Base-by-base conservation (phyloP, 2,888 invertebrate species). In the Eilema caniola region DNA sequence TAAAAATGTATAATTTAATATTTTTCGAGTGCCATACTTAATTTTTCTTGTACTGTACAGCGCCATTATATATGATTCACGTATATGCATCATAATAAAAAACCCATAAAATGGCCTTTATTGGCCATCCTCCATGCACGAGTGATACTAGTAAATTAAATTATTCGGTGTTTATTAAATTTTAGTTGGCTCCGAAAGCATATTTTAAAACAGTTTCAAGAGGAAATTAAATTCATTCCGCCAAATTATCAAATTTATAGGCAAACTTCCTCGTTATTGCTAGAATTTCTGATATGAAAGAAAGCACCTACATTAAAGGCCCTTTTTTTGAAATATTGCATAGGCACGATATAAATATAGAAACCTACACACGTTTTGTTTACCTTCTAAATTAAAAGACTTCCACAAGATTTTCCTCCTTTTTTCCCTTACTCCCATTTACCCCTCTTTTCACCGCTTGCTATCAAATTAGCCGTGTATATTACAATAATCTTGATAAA, bases 41-140 rank as follows among this genome's bases (percentile, higher is more conserved):
- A 86, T 85, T 89, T 90, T 90, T 90, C 83, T 88, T 85, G 81
- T 88, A 86, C 83, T 83, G 84, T 82, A 84, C 82, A 81, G 82
- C 77, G 62, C 75, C 91, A 89, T 93, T 92, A 92, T 88, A 88
- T 88, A 87, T 93, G 93, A 94, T 95, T 93, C 91, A 94, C 90
- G 92, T 91, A 93, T 91, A 92, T 94, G 93, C 91, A 91, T 93
- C 94, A 94, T 92, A 93, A 94, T 95, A 95, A 95, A 95, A 95
- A 89, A 80, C 88, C 91, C 85, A 94, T 95, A 92, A 95, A 95
- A 93, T 91, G 79, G 88, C 87, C 85, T 93, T 95, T 93, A 95
- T 95, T 94, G 94, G 93, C 94, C 89, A 87, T 89, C 88, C 90
- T 92, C 94, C 94, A 92, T 89, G 91, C 93, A 88, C 85, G 89